Base-by-base conservation (phyloP, 2,888 invertebrate genomes). In the Minunthozetes semirufus region DNA sequence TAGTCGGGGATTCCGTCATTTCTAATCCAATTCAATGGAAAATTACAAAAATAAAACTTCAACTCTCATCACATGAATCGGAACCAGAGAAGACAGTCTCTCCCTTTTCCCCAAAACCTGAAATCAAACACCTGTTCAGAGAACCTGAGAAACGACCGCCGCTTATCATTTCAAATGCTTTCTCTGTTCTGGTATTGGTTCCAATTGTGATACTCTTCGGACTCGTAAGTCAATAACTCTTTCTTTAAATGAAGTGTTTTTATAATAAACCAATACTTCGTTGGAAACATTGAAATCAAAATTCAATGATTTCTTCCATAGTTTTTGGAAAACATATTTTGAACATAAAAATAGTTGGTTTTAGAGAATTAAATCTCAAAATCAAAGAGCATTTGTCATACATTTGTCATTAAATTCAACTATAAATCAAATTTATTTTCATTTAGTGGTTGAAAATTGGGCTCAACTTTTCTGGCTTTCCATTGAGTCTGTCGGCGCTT, bases 141-240 rank as follows among this genome's bases (percentile, higher is more conserved):
- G 87, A 88, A 81, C 91, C 97, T 0, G 98, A 98, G 83, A 89
- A 91, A 80, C 89, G 96, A 68, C 98, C 99, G 73, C 87, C 96
- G 48, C 89, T 89, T 53, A 82, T 89, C 61, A 89, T 99, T 74
- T 96, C 97, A 0, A 90, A 93, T 83, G 86, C 93, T 77, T 99
- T 97, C 85, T 94, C 95, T 72, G 88, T 87, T 46, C 85, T 95
- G 13, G 90, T 90, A 79, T 86, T 90, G 9, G 88, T 91, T 46
- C 93, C 96, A 38, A 86, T 98, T 77, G 77, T 84, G 29, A 66
- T 78, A 19, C 87, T 98, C 75, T 85, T 97, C 73, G 83, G 88
- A 79, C 85, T 94, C 83, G 88, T 88, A 81, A 83, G 85, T 80
- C 17, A 71, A 72, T 71, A 59, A 6, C 15, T 68, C 6, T 72